phyloP scores from a whole-genome alignment of 1,140 invertebrate species.

The Thaumetopoea pityocampa region DNA sequence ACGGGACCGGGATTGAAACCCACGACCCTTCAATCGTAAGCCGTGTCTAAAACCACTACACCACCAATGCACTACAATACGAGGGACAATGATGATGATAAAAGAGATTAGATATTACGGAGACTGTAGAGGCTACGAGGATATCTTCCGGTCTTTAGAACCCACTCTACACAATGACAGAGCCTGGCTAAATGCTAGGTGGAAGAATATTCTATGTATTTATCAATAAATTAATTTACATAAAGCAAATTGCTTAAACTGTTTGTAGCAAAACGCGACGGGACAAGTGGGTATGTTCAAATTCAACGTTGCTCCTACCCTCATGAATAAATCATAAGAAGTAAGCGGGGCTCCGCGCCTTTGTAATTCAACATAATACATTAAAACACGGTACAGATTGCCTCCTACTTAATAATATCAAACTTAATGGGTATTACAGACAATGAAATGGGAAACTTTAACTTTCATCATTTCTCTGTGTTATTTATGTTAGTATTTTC shows the following conservation, averaged over 20 bases:
- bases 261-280: conserved; percentile 52
- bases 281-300: conserved; percentile 65
- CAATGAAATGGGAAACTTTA: conserved; percentile 8
- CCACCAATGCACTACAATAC: no score
- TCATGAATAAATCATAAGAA: conserved; percentile 75
- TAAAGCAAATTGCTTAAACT: conserved; percentile 60
- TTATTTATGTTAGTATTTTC: not conserved
- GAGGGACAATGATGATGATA: no score
- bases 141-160: no score
- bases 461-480: not conserved
- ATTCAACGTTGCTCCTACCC: conserved; percentile 60
- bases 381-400: conserved; percentile 72
- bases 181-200: no score
- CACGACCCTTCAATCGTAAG: no score
- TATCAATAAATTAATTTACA: conserved; percentile 53
- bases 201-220: conserved; percentile 15
- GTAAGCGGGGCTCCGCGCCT: conserved; percentile 61
- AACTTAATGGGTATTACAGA: conserved; percentile 25
- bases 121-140: no score
- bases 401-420: conserved; percentile 66
- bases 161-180: no score
- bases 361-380: conserved; percentile 75
- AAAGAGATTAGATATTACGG: no score
- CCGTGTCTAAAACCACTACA: no score
- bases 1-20: no score